These are phyloP conservation scores for Capricornis sumatraensis DNA, from an alignment of 2,113 vertebrate genomes.

Conservation along the genomic window DNA sequence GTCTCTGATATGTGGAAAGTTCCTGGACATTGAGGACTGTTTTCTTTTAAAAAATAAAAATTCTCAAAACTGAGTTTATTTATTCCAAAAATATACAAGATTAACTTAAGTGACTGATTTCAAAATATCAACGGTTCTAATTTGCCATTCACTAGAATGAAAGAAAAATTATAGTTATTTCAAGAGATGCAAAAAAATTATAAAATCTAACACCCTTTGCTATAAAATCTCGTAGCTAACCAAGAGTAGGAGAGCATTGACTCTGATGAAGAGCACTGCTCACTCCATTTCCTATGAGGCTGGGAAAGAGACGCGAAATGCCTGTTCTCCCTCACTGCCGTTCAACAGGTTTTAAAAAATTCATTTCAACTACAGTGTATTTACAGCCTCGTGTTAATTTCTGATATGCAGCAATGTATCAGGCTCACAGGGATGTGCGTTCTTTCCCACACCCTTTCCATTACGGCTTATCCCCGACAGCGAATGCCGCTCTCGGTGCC, in stretches of 20 bases:
- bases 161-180: background rate
- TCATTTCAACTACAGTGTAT: background rate
- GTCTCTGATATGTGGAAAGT: background rate
- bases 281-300: background rate
- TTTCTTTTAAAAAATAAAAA: background rate
- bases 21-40: background rate
- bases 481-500: rapidly evolving
- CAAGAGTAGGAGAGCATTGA: background rate
- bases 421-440: rapidly evolving
- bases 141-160: background rate
- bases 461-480: background rate
- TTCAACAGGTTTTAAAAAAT: background rate
- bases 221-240: background rate
- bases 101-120: background rate
- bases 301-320: background rate
- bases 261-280: background rate
- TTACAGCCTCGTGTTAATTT: background rate
- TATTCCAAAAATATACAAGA: background rate
- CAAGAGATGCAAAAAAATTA: background rate
- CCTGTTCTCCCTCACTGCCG: background rate
- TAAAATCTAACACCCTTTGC: background rate
- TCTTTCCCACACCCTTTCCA: background rate
- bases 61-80: background rate
- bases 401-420: background rate
- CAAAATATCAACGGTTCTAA: background rate